These are phyloP conservation scores for Acanthococcus lagerstroemiae DNA, from an alignment of 2,888 invertebrate genomes.

Conservation along the genomic window DNA sequence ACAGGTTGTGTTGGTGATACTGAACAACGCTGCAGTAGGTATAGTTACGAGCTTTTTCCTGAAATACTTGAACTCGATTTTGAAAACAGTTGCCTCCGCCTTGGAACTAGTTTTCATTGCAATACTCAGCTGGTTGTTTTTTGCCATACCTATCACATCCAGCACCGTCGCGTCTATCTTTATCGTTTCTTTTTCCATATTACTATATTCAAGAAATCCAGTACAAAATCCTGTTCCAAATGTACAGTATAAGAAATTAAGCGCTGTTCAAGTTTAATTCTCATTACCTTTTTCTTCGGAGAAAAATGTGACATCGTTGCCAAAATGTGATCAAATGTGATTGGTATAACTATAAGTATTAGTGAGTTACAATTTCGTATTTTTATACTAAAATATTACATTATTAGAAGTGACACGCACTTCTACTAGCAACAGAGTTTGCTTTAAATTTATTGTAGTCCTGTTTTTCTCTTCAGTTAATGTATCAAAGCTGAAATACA, in stretches of 20 bases:
- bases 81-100: constrained; percentile 92
- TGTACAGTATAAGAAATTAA: neutral
- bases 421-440: too few relatives aligned
- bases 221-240: constrained; percentile 16
- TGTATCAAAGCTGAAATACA: too few relatives aligned
- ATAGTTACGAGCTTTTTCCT: constrained; percentile 90
- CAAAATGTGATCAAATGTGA: too few relatives aligned
- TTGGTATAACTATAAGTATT: too few relatives aligned
- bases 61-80: constrained; percentile 83
- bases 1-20: constrained; percentile 47
- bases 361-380: too few relatives aligned
- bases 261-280: too few relatives aligned
- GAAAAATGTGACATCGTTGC: too few relatives aligned
- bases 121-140: constrained; percentile 71
- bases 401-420: too few relatives aligned
- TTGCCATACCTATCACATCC: constrained; percentile 70
- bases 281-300: too few relatives aligned
- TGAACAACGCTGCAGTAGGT: constrained; percentile 84
- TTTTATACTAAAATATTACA: too few relatives aligned
- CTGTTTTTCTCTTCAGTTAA: too few relatives aligned
- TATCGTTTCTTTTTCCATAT: constrained; percentile 71
- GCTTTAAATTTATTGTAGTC: too few relatives aligned
- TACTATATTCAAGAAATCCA: constrained; percentile 82
- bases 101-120: constrained; percentile 85
- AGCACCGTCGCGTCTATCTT: constrained; percentile 72